Conservation (phyloP, 2,113 vertebrate genomes). For the Thunnus thynnus region DNA sequence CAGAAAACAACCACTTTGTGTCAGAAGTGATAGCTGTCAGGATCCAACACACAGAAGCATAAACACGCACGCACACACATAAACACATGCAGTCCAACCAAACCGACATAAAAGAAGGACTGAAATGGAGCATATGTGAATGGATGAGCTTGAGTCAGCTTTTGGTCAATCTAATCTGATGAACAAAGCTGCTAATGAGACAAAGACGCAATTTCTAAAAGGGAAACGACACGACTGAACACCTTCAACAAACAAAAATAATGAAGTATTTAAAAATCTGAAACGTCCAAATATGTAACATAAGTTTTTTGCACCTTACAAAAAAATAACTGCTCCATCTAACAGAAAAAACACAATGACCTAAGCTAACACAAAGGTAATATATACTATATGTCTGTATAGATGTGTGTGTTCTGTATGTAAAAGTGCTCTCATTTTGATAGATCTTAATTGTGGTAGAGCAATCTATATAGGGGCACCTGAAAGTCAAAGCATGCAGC, state of each 20-base stretch:
- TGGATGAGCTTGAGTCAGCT: constrained; percentile 20
- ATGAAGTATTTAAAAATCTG: neutral
- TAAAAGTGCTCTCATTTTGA: constrained; percentile 63
- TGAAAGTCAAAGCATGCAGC: constrained; percentile 72
- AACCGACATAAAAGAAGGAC: constrained; percentile 32
- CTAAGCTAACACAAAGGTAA: neutral
- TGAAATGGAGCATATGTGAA: constrained; percentile 38
- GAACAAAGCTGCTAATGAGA: neutral
- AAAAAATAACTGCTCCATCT: neutral
- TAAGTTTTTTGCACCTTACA: neutral
- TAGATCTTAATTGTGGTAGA: constrained; percentile 67
- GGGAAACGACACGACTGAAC: neutral
- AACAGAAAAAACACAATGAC: neutral
- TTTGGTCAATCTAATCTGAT: constrained; percentile 28
- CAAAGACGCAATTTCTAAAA: neutral
- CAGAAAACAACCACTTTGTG: constrained; percentile 72
- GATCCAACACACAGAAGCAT: constrained; percentile 69
- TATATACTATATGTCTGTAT: neutral
- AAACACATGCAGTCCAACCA: constrained; percentile 55
- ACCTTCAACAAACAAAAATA: neutral
- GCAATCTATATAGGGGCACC: constrained; percentile 69
- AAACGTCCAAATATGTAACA: neutral
- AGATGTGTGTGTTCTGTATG: constrained; percentile 19
- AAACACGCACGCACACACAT: constrained; percentile 54
- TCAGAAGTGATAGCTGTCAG: constrained; percentile 74